Conservation (phyloP, 2,888 invertebrate species). For the Cyaniris semiargus region DNA sequence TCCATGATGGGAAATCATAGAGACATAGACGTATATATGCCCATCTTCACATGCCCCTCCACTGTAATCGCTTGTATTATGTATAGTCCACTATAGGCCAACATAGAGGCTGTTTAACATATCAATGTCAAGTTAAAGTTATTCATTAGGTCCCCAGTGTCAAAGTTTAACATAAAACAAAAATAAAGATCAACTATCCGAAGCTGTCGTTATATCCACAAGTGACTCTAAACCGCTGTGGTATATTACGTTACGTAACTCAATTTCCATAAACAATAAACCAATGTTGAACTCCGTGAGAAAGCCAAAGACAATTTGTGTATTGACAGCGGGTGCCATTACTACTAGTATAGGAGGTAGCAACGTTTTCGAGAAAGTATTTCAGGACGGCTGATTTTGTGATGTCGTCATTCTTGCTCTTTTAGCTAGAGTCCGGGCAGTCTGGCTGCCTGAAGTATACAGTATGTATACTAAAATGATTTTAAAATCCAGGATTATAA, state of each 20-base stretch:
- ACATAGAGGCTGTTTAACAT: not conserved
- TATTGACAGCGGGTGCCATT: constrained; percentile 9
- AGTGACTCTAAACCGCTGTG: not conserved
- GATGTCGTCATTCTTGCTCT: no score
- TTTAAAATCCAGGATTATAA: no score
- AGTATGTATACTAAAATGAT: no score
- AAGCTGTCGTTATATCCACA: constrained; percentile 12
- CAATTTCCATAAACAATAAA: constrained; percentile 26
- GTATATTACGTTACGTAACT: constrained; percentile 18
- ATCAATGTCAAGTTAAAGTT: not conserved
- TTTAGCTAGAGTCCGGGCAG: no score
- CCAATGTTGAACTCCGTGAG: constrained; percentile 16
- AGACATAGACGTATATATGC: no score
- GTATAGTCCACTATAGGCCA: not conserved
- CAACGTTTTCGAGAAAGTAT: no score
- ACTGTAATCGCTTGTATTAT: no score
- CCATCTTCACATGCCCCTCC: no score
- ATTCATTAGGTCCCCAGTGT: not conserved
- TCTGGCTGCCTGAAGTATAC: no score
- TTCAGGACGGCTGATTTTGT: no score
- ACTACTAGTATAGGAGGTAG: no score
- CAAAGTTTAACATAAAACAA: constrained; percentile 4
- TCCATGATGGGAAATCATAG: no score
- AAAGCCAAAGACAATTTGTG: constrained; percentile 17
- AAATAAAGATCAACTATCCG: constrained; percentile 1